phyloP scores from a whole-genome alignment of 1,140 invertebrate genomes.

The Tribolium castaneum region DNA sequence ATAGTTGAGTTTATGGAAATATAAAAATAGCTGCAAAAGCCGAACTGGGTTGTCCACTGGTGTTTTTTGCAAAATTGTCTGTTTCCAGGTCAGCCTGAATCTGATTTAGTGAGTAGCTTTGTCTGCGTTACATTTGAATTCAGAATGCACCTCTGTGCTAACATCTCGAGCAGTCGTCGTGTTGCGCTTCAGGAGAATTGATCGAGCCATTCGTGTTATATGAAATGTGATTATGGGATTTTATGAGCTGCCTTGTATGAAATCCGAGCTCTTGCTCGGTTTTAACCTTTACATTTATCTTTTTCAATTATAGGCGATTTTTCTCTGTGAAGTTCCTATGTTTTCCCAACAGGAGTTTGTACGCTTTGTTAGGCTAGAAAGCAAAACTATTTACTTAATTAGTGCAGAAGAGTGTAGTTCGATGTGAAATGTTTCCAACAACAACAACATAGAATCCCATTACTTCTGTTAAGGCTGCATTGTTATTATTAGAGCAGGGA shows the following conservation, averaged over 20 bases:
- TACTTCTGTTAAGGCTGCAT: neutral
- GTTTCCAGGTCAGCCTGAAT: neutral
- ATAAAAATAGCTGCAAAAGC: too few species aligned
- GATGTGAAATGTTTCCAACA: neutral
- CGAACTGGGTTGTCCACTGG: too few species aligned
- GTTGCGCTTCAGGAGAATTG: slow-evolving; percentile 43
- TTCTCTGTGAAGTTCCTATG: neutral
- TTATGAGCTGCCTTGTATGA: slow-evolving; percentile 21
- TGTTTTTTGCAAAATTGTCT: neutral
- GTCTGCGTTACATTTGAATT: slow-evolving; percentile 30
- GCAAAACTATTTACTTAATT: slow-evolving; percentile 11
- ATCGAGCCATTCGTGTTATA: slow-evolving; percentile 10
- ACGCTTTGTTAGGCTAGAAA: slow-evolving; percentile 9
- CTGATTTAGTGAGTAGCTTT: slow-evolving; percentile 13
- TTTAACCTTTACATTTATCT: neutral
- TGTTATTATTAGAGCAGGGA: neutral
- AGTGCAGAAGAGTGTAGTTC: slow-evolving; percentile 1
- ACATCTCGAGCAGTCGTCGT: slow-evolving; percentile 7
- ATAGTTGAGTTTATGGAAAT: too few species aligned
- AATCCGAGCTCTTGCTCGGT: slow-evolving; percentile 10
- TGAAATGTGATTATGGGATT: slow-evolving; percentile 35
- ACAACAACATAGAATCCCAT: neutral
- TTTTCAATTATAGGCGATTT: neutral
- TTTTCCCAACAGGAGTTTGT: neutral
- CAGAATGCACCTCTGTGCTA: slow-evolving; percentile 5